phyloP scores from a whole-genome alignment of 2,888 invertebrate species.

The Lycocerus yunnanus region DNA sequence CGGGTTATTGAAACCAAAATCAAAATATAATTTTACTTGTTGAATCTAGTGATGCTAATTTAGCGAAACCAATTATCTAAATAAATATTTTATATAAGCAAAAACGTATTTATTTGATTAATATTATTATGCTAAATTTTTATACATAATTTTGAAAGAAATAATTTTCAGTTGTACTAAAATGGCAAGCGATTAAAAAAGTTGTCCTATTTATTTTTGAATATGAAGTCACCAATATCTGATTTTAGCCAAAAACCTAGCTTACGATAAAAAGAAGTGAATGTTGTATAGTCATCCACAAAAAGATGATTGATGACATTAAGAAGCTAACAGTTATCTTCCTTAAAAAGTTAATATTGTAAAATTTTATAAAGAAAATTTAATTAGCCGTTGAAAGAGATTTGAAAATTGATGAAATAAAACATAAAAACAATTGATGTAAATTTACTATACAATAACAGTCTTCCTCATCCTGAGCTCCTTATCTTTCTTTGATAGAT shows the following conservation, averaged over 20 bases:
- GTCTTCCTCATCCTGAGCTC: too few species aligned
- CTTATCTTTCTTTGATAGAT: too few species aligned
- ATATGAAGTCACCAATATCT: neutral
- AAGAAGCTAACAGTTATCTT: neutral
- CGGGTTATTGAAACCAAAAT: too few species aligned
- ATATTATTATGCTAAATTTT: too few species aligned
- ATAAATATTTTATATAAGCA: too few species aligned
- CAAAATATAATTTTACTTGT: too few species aligned
- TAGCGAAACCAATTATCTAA: too few species aligned
- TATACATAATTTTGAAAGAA: too few species aligned
- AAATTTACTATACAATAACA: too few species aligned
- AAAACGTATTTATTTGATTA: too few species aligned
- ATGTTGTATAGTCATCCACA: neutral
- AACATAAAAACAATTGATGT: neutral
- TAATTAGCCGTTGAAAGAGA: neutral
- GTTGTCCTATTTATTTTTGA: neutral
- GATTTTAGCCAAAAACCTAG: neutral
- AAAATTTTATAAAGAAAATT: neutral
- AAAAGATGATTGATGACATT: neutral
- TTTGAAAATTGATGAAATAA: neutral
- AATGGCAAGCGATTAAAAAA: neutral
- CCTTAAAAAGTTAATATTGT: neutral
- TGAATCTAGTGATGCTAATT: too few species aligned
- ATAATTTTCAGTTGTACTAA: too few species aligned
- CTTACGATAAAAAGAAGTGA: neutral